Percentiles rank a stretch among this genome's conserved stretches.
These are phyloP conservation scores for Argya squamiceps DNA, from an alignment of 2,797 vertebrate species.

Conservation along the genomic window DNA sequence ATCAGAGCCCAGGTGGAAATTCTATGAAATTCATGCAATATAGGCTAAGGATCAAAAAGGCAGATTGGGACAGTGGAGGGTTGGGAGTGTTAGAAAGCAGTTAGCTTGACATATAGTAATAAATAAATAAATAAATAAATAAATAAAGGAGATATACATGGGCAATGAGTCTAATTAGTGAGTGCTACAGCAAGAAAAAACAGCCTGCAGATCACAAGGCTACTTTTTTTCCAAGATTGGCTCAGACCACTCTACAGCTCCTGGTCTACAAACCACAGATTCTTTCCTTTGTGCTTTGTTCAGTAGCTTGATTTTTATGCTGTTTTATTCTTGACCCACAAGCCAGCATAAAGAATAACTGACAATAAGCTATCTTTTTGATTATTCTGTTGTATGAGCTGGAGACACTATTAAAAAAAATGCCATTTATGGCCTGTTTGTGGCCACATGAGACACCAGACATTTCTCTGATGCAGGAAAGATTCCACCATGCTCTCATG, in stretches of 20 bases:
- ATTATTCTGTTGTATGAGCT: neutral
- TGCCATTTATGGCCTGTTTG: neutral
- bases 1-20: neutral
- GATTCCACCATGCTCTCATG: neutral
- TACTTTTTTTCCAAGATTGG: neutral
- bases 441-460: neutral
- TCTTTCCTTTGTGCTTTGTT: neutral
- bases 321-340: neutral
- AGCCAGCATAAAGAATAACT: neutral
- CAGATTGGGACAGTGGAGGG: neutral
- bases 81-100: neutral
- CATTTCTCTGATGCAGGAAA: neutral
- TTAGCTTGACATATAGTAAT: neutral
- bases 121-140: neutral
- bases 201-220: neutral
- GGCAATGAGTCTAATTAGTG: neutral
- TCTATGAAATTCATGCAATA: neutral
- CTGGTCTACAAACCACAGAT: neutral
- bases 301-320: neutral
- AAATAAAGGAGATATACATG: neutral
- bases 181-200: neutral
- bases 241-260: neutral
- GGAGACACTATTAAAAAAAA: neutral
- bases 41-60: neutral
- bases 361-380: neutral